These are phyloP conservation scores for Garra rufa DNA, from an alignment of 2,113 vertebrate genomes.

Conservation along the genomic window DNA sequence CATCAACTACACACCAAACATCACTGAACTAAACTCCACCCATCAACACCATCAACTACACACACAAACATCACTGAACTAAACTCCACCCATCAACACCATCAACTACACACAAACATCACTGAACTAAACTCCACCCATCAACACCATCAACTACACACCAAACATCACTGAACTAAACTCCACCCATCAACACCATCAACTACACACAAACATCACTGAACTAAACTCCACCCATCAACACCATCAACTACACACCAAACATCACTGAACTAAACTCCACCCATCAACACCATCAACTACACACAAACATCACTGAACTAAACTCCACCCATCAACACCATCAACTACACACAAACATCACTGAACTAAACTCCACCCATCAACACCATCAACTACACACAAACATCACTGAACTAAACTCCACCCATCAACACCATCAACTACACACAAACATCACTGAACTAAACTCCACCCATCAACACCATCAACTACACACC, in stretches of 20 bases:
- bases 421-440: neutral
- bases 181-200: too few relatives aligned
- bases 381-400: neutral
- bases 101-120: too few relatives aligned
- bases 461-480: neutral
- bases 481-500: neutral
- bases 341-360: neutral
- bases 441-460: neutral
- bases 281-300: neutral
- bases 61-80: too few relatives aligned
- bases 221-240: neutral
- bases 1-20: too few relatives aligned
- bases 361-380: neutral
- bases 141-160: too few relatives aligned
- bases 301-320: neutral
- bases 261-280: neutral
- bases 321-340: slow-evolving; percentile 5
- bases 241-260: too few relatives aligned
- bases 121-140: too few relatives aligned
- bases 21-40: too few relatives aligned
- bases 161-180: too few relatives aligned
- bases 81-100: too few relatives aligned
- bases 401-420: neutral
- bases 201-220: too few relatives aligned
- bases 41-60: too few relatives aligned